Percentiles rank a stretch among this genome's conserved stretches.
These are phyloP conservation scores for Aleiodes testaceus DNA, from an alignment of 2,888 invertebrate genomes.

Conservation along the genomic window DNA sequence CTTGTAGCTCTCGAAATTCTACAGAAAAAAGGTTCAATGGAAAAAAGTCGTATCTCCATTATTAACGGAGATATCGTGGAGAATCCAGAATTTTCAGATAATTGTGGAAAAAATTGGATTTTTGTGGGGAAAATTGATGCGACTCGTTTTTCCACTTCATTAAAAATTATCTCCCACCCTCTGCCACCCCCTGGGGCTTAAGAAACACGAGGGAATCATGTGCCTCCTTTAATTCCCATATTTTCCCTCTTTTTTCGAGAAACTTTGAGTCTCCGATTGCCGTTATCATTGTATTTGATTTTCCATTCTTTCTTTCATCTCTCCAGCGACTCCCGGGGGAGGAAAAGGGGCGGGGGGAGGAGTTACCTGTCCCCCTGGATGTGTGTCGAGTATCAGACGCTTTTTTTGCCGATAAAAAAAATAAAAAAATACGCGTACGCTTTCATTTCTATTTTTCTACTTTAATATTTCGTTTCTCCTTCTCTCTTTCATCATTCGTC, in stretches of 20 bases:
- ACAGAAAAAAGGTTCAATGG: too few species aligned
- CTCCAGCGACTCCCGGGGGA: neutral
- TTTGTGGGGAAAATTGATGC: neutral
- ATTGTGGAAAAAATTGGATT: too few species aligned
- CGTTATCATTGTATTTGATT: conserved; percentile 10
- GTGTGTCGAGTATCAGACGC: conserved; percentile 21
- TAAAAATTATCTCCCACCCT: neutral
- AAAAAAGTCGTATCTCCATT: too few species aligned
- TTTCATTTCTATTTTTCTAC: conserved; percentile 5
- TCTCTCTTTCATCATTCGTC: conserved; percentile 34
- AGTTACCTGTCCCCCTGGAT: conserved; percentile 10
- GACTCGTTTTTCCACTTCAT: conserved; percentile 9
- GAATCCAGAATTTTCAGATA: too few species aligned
- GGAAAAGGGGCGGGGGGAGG: too few species aligned
- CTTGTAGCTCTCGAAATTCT: too few species aligned
- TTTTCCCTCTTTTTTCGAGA: conserved; percentile 3
- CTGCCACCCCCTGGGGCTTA: neutral
- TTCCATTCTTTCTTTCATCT: neutral
- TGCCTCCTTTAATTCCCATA: neutral
- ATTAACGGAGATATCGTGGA: too few species aligned
- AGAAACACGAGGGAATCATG: conserved; percentile 11
- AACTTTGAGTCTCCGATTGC: conserved; percentile 23
- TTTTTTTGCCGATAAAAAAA: conserved; percentile 10
- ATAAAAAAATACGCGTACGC: neutral
- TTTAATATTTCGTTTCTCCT: conserved; percentile 30